Base-by-base conservation (phyloP, 2,797 vertebrate species). In the Dromococcyx pavoninus region DNA sequence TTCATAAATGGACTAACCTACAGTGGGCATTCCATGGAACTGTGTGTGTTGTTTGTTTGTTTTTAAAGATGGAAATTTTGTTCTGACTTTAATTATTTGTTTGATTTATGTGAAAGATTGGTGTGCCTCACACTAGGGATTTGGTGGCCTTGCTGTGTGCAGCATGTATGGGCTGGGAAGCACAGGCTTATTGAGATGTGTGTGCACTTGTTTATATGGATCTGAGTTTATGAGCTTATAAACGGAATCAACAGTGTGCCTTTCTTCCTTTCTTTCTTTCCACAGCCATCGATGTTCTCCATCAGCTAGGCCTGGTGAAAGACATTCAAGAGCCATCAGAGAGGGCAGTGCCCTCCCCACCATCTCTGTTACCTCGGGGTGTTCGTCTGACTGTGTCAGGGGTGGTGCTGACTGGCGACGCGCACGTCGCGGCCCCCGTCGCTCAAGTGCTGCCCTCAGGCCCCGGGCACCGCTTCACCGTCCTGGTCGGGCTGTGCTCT, bases 201-300 rank as follows among this genome's bases (percentile, higher is more conserved):
- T 4, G 1, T 62, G 19, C 3, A 0, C 53, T 88, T 88, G 21
- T 79, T 79, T 66, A 13, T 24, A n/a, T 48, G 30, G 8, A 43
- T 76, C 28, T 92, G 46, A 92, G 89, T 44, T 50, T 60, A 50
- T 58, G 39, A 86, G 24, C 12, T 81, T 43, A 30, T 64, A 75
- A 86, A 81, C 8, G 1, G 72, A 93, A 72, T 78, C 65, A 94
- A 82, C 86, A 66, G 7, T 48, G 13, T 92, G 25, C 48, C 41
- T 84, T 86, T 94, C 69, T 97, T 65, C 94, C 96, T n/a, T n/a
- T n/a, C 51, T 87, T 94, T 97, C 69, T 97, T 65, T 94, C 96
- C 95, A 44, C 97, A 99, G 99, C 98, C 97, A 98, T 99, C 98
- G 99, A 99, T 97, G 96, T 99, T 95, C 98, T 99, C 97, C 98